Evolutionary conservation across 2,888 invertebrate genomes (phyloP), one percentile per base, ranked within the genome.

Genomic region (Nephrocerus scutellatus): DNA sequence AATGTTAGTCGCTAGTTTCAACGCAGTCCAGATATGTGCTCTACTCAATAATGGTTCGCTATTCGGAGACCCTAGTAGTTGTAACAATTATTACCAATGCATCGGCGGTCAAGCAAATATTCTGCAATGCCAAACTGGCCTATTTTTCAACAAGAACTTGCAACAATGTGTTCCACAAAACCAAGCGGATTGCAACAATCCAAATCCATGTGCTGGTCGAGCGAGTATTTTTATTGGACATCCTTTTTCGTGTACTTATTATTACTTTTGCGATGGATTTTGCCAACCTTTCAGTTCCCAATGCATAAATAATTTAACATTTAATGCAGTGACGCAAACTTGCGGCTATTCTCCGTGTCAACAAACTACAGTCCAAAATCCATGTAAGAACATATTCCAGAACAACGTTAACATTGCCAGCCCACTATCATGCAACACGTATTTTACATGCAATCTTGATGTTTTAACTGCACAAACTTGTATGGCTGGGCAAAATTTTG

Each of bases 231-330:
- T 46, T 9, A 46, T 47, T 5, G 18, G 51, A 1, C 49, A 51
- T 5, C 29, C 43, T 1, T 36, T 43, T 8, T 50, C 57, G 18
- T 58, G 57, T 31, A 37, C 39, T 7, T 49, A 45, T 13, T 58
- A 41, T 28, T 58, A 44, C 21, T 58, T 53, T 25, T 58, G 58
- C 39, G 25, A 45, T 7, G 24, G 34, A 12, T 37, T 40, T 12
- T 31, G 30, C 0, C 59, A 53, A 7, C 18, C 48, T 0, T 0
- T 24, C 13, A 33, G 26, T 4, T 45, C 52, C 15, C 37, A 30
- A n/a, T 58, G 58, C 28, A 49, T 48, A 4, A 6, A 15, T 14
- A 52, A 51, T 16, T 43, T 56, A 25, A 51, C 53, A 24, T 58
- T 58, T 29, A 44, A 56, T 43, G 38, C 51, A 5, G 9, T 4